Conservation (phyloP, 1,140 invertebrate species). For the Leptoteleia sp. region DNA sequence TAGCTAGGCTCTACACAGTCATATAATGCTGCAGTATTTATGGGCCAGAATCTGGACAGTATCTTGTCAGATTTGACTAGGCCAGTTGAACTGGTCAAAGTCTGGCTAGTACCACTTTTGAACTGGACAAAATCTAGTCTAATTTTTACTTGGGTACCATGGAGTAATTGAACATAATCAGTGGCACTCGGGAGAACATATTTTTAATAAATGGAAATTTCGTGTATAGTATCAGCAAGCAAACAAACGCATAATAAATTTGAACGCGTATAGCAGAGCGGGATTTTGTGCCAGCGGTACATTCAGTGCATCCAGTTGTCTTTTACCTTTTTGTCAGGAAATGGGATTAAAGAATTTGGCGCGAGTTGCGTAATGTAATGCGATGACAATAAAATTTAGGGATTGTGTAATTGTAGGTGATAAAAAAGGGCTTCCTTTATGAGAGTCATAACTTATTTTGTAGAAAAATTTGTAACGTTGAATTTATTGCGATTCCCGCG, state of each 20-base stretch:
- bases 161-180: no score
- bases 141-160: no score
- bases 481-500: neutral
- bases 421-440: constrained; percentile 2
- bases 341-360: constrained; percentile 35
- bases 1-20: no score
- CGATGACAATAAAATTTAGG: constrained; percentile 7
- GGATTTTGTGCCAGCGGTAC: constrained; percentile 9
- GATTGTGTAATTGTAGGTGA: constrained; percentile 5
- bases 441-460: constrained; percentile 2
- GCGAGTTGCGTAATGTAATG: constrained; percentile 20
- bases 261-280: constrained; percentile 2
- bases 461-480: constrained; percentile 1
- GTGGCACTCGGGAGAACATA: neutral
- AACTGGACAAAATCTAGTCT: no score
- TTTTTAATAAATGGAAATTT: constrained; percentile 27
- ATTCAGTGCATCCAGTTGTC: constrained; percentile 22
- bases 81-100: no score
- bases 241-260: constrained; percentile 12
- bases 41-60: no score
- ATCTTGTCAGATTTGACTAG: no score
- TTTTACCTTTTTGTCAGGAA: constrained; percentile 14
- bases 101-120: no score
- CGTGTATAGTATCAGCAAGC: constrained; percentile 1
- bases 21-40: no score